Conservation (phyloP, 2,888 invertebrate genomes). For the Aleiodes testaceus region DNA sequence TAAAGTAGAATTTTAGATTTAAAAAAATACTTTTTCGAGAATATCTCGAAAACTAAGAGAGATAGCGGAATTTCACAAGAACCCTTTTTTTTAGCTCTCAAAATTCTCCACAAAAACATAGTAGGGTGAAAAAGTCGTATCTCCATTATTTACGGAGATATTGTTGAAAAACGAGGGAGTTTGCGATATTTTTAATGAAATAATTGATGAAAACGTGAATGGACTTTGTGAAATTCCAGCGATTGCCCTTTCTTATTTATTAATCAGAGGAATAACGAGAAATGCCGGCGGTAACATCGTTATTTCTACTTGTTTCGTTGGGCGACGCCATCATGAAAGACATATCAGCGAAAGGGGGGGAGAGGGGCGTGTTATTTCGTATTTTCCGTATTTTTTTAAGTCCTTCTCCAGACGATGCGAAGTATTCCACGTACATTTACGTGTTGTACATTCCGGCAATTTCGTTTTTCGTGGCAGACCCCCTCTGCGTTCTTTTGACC, state of each 20-base stretch:
- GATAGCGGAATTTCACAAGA: too few species aligned
- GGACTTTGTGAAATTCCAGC: constrained; percentile 14
- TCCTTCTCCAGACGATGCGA: constrained; percentile 25
- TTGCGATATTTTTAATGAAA: neutral
- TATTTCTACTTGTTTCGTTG: neutral
- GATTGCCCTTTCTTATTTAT: constrained; percentile 41
- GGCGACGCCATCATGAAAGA: constrained; percentile 44
- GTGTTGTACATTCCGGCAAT: constrained; percentile 36
- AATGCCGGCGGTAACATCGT: constrained; percentile 1
- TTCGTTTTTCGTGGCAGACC: neutral
- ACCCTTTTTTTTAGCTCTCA: too few species aligned
- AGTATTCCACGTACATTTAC: constrained; percentile 45
- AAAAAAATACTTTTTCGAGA: too few species aligned
- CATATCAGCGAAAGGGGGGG: constrained; percentile 24
- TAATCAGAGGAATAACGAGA: constrained; percentile 36
- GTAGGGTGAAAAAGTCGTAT: too few species aligned
- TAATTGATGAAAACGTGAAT: constrained; percentile 30
- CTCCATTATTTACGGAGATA: neutral
- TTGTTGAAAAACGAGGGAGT: too few species aligned
- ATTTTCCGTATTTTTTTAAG: constrained; percentile 20
- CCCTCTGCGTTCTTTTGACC: constrained; percentile 17
- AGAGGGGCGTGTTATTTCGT: constrained; percentile 25
- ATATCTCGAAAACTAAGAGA: too few species aligned
- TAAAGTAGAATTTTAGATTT: too few species aligned
- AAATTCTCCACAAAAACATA: too few species aligned